Evolutionary conservation across 2,797 vertebrate genomes (phyloP).

Genomic region (Tolypeutes matacus): DNA sequence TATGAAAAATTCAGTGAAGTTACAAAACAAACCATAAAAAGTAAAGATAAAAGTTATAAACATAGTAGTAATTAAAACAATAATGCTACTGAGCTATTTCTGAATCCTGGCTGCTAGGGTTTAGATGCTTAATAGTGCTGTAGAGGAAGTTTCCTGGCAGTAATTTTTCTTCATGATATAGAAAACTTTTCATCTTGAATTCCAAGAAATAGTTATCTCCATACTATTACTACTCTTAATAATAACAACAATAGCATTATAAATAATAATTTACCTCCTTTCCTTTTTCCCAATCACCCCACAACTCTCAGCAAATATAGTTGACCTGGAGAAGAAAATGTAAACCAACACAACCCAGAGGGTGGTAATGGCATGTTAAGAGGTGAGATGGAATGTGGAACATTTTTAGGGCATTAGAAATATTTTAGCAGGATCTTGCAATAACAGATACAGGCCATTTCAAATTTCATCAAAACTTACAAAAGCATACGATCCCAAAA

Average conservation of each 20-base stretch:
- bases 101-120: background rate
- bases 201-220: background rate
- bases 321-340: background rate
- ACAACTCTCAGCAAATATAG: background rate
- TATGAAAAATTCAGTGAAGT: constrained; percentile 18
- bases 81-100: background rate
- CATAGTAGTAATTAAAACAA: background rate
- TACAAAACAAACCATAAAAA: background rate
- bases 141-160: background rate
- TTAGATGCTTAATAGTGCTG: background rate
- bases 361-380: background rate
- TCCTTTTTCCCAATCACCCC: background rate
- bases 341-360: background rate
- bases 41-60: background rate
- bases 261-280: background rate
- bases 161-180: background rate
- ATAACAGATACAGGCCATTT: too few relatives aligned
- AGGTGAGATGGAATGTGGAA: too few relatives aligned
- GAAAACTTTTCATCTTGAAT: background rate
- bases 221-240: background rate
- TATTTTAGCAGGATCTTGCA: too few relatives aligned
- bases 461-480: too few relatives aligned
- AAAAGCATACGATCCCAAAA: too few relatives aligned
- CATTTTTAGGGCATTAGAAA: too few relatives aligned
- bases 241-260: background rate